Percentiles rank a stretch among this genome's conserved stretches.
Conservation (phyloP, 2,797 vertebrate species). For the Epinephelus awoara region DNA sequence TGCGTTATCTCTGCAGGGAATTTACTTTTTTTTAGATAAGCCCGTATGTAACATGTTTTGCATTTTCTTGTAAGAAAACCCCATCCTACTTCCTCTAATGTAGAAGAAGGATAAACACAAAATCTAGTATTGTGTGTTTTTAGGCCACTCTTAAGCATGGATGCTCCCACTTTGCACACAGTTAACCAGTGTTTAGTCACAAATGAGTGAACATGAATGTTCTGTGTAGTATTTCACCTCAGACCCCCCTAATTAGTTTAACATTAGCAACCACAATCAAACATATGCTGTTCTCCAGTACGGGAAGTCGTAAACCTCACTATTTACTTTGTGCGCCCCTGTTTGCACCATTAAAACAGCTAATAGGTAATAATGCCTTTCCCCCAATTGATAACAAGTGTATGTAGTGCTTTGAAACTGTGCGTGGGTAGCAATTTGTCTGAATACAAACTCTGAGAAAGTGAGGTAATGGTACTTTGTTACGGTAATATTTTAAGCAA, state of each 20-base stretch:
- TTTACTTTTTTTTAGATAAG: conserved; percentile 9
- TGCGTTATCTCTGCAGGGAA: conserved; percentile 6
- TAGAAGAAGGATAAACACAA: conserved; percentile 49
- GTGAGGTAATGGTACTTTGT: conserved; percentile 73
- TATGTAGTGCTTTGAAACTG: conserved; percentile 72
- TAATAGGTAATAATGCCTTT: conserved; percentile 82
- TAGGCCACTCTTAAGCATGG: conserved; percentile 73
- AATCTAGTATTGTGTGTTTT: conserved; percentile 62
- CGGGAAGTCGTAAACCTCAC: conserved; percentile 83
- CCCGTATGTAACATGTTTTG: conserved; percentile 22
- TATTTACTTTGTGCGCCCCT: conserved; percentile 86
- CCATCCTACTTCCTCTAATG: conserved; percentile 35
- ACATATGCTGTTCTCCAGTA: conserved; percentile 84
- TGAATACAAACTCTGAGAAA: conserved; percentile 77
- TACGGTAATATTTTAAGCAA: conserved; percentile 66
- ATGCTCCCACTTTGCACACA: conserved; percentile 48
- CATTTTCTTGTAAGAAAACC: not conserved
- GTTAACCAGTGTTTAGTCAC: conserved; percentile 73
- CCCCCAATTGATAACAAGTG: conserved; percentile 85
- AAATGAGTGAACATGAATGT: conserved; percentile 72
- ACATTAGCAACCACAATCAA: conserved; percentile 88
- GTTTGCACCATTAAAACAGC: conserved; percentile 79
- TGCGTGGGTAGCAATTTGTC: conserved; percentile 71
- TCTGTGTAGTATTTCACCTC: conserved; percentile 80
- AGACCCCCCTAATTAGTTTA: conserved; percentile 86